phyloP scores from a whole-genome alignment of 1,140 invertebrate genomes.

The Platorchestia sp. region DNA sequence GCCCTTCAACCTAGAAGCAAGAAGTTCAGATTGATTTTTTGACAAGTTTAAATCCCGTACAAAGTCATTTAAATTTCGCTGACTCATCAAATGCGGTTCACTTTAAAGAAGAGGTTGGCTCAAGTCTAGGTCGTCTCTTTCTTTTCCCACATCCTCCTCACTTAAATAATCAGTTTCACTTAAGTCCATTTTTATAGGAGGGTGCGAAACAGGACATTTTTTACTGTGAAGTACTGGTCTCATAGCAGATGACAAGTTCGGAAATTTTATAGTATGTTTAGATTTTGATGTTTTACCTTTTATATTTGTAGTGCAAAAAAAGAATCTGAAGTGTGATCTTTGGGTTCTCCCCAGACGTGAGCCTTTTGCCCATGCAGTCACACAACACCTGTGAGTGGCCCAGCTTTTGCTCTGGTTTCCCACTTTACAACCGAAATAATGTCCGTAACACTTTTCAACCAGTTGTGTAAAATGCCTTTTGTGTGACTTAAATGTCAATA shows the following conservation, averaged over 20 bases:
- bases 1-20: constrained; percentile 31
- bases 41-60: constrained; percentile 36
- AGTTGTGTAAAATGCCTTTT: too few species aligned
- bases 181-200: constrained; percentile 2
- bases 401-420: constrained; percentile 21
- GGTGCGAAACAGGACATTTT: background rate
- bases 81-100: constrained; percentile 44
- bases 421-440: constrained; percentile 41
- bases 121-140: background rate
- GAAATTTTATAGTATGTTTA: constrained; percentile 48
- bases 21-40: constrained; percentile 26
- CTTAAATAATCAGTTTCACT: constrained; percentile 43
- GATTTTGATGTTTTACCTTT: constrained; percentile 31
- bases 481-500: constrained; percentile 28
- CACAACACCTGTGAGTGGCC: constrained; percentile 43
- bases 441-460: too few species aligned
- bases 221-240: constrained; percentile 41
- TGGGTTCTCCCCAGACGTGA: constrained; percentile 47
- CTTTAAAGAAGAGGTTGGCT: constrained; percentile 18
- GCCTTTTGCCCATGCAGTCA: background rate
- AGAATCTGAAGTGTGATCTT: constrained; percentile 46
- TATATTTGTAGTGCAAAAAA: constrained; percentile 13
- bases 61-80: constrained; percentile 22
- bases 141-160: constrained; percentile 4
- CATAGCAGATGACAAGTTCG: constrained; percentile 28